Evolutionary conservation across 2,888 invertebrate genomes (phyloP), one percentile per base, ranked within the genome.

Genomic region (Folsomia manolachei): DNA sequence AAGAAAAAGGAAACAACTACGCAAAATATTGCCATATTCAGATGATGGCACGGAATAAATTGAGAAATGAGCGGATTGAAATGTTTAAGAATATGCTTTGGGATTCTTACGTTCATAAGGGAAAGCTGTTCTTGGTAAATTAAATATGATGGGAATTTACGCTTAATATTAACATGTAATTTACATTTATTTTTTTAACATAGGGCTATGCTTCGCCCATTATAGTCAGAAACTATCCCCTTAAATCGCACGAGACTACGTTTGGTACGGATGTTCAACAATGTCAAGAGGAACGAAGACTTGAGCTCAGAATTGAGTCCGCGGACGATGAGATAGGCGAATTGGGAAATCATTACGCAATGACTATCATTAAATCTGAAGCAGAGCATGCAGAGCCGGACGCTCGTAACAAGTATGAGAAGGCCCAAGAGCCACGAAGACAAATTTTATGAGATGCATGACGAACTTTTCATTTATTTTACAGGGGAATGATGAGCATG

Each of bases 91-190:
- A 71, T 0, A 62, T 77, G 51, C 65, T 79, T 2, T 81, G 78
- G 76, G 79, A 79, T 18, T 66, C 69, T 7, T 81, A 74, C 67
- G 72, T 75, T 25, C 69, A 72, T 1, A 80, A 80, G 70, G 78
- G 79, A 11, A 66, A 71, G 52, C 71, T 70, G 9, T 62, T 80
- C 24, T 72, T 71, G 69, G 79, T 79, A 73, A 72, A 11, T 23
- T 61, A n/a, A n/a, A n/a, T n/a, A n/a, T n/a, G n/a, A n/a, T n/a
- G n/a, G n/a, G n/a, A n/a, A n/a, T n/a, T n/a, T n/a, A n/a, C n/a
- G n/a, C n/a, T n/a, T n/a, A n/a, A n/a, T n/a, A n/a, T n/a, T n/a
- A n/a, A n/a, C n/a, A n/a, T n/a, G n/a, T n/a, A n/a, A n/a, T n/a
- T n/a, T n/a, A n/a, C n/a, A n/a, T n/a, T n/a, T n/a, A n/a, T n/a